Conservation (phyloP, 1,140 invertebrate genomes). For the Eueides isabella region DNA sequence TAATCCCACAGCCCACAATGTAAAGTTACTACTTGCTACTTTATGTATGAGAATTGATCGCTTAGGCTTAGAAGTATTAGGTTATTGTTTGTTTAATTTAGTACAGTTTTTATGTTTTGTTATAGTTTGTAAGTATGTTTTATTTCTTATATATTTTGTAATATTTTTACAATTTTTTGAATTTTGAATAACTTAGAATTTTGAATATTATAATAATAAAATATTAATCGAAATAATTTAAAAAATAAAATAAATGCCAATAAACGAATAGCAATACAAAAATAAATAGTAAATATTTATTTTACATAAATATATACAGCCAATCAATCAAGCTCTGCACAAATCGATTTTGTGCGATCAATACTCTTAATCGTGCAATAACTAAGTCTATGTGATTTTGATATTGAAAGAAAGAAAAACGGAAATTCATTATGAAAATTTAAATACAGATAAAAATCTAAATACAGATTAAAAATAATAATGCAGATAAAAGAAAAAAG, state of each 20-base stretch:
- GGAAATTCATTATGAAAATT: not conserved
- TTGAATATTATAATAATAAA: too few species aligned
- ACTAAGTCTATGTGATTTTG: not conserved
- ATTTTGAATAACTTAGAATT: too few species aligned
- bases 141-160: not conserved
- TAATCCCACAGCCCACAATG: constrained; percentile 65
- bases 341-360: constrained; percentile 6
- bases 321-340: not conserved
- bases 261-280: not conserved
- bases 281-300: not conserved
- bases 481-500: not conserved
- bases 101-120: not conserved
- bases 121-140: not conserved
- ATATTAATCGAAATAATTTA: too few species aligned
- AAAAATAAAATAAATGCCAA: not conserved
- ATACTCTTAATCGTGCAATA: constrained; percentile 8
- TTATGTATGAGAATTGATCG: constrained; percentile 40
- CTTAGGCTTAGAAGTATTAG: constrained; percentile 1
- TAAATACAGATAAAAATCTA: not conserved
- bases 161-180: too few species aligned
- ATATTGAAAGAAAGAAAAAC: not conserved
- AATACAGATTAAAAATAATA: not conserved
- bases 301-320: too few species aligned
- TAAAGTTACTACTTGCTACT: constrained; percentile 40
- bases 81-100: not conserved